Evolutionary conservation across 2,888 invertebrate species (phyloP).

Genomic region (Horisme vitalbata): DNA sequence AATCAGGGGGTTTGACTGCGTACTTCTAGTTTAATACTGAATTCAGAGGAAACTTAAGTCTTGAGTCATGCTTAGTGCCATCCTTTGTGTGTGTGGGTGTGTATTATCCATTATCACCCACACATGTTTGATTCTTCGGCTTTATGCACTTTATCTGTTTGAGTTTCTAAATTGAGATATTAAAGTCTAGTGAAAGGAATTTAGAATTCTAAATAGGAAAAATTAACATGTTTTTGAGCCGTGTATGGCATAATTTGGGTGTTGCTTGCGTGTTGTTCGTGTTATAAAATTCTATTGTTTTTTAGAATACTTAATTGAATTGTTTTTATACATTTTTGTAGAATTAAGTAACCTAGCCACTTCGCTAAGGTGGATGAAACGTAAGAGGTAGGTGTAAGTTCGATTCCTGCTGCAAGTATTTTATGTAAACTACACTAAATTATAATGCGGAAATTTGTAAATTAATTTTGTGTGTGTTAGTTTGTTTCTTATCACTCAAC

Average conservation of each 20-base stretch:
- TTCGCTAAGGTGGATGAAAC: no score
- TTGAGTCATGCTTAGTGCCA: conserved; percentile 21
- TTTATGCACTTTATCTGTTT: conserved; percentile 30
- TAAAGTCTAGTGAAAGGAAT: conserved; percentile 25
- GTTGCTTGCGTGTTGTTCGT: no score
- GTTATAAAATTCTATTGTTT: no score
- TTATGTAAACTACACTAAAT: no score
- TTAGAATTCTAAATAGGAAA: conserved; percentile 12
- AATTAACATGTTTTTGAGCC: conserved; percentile 5
- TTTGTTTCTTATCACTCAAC: no score
- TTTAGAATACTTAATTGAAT: no score
- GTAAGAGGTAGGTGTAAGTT: no score
- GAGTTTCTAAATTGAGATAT: conserved; percentile 29
- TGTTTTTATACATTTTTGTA: no score
- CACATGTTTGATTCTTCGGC: conserved; percentile 25
- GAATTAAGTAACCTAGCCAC: no score
- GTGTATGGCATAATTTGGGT: conserved; percentile 9
- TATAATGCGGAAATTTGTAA: no score
- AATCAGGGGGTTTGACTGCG: conserved; percentile 35
- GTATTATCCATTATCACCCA: conserved; percentile 31
- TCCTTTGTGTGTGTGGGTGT: conserved; percentile 27
- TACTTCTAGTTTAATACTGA: conserved; percentile 29
- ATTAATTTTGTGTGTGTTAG: no score
- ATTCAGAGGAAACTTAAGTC: conserved; percentile 2
- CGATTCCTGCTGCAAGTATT: no score